These are phyloP conservation scores for Gallinago paraguaiae DNA, from an alignment of 2,113 vertebrate species.

Conservation along the genomic window DNA sequence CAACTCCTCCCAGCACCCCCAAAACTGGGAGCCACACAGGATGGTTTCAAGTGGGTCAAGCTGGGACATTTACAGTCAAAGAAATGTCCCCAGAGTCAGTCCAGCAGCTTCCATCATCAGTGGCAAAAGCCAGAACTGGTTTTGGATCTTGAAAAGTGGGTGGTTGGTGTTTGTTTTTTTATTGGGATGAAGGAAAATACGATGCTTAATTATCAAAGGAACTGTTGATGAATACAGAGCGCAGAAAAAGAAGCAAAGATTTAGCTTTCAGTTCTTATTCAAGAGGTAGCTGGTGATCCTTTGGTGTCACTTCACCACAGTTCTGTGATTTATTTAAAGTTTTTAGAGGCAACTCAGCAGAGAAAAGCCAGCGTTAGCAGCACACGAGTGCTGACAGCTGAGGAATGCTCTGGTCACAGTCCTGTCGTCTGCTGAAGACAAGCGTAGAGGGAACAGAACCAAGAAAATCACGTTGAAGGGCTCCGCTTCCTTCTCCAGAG, in stretches of 20 bases:
- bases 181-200: neutral
- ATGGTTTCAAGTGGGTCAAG: neutral
- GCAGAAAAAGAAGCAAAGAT: neutral
- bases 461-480: neutral
- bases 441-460: rapidly evolving
- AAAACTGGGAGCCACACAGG: neutral
- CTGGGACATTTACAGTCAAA: rapidly evolving
- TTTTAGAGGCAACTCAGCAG: neutral
- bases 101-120: neutral
- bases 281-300: neutral
- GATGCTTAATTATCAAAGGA: neutral
- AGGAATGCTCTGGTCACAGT: neutral
- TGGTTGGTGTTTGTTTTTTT: neutral
- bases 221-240: rapidly evolving
- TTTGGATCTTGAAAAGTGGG: neutral
- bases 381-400: rapidly evolving
- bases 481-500: neutral
- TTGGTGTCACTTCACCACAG: neutral
- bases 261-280: neutral
- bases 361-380: neutral
- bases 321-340: neutral
- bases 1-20: neutral
- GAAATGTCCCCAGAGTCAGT: rapidly evolving
- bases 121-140: neutral
- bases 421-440: neutral